Evolutionary conservation across 1,140 invertebrate species (phyloP), one percentile per base, ranked within the genome.

Genomic region (Dendroctonus ponderosae): DNA sequence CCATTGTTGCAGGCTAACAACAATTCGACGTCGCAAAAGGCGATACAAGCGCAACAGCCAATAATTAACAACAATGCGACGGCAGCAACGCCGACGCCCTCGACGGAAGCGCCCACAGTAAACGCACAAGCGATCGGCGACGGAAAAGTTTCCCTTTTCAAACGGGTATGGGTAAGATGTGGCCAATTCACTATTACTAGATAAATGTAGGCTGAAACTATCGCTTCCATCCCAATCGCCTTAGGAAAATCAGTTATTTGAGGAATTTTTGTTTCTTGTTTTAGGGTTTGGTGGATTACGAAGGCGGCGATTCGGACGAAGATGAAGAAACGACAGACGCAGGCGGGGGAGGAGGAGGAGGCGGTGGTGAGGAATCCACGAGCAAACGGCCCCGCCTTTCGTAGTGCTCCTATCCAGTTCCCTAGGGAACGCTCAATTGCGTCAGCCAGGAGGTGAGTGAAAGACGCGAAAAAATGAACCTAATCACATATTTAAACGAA

Each of bases 301-400:
- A 97, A 76, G 94, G 93, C 62, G 94, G 97, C 0, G 94, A 96
- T 73, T 94, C 96, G 72, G 95, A 97, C 70, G 94, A 96, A 58
- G 91, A 94, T 64, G 90, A 92, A 49, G 87, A 87, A 38, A 85
- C 86, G 37, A 85, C 86, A 26, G 80, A 77, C 39, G 43, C 48
- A 7, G 66, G 66, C 41, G 58, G 65, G 3, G 61, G 67, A 7
- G 57, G 57, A 7, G 57, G 57, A 14, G 41, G 49, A n/a, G 59
- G 66, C n/a, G 53, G 62, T 11, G 50, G 57, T 6, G 48, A 39
- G 5, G 71, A 70, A n/a, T 83, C 84, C 62, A 79, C 81, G 38
- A 79, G 82, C 62, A 87, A 87, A 75, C 80, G 86, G 72, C 82
- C 84, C 70, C 80, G 85, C 71, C 80, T 87, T 53, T 83, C 83